Base-by-base conservation (phyloP, 2,888 invertebrate species). In the Atherix ibis region DNA sequence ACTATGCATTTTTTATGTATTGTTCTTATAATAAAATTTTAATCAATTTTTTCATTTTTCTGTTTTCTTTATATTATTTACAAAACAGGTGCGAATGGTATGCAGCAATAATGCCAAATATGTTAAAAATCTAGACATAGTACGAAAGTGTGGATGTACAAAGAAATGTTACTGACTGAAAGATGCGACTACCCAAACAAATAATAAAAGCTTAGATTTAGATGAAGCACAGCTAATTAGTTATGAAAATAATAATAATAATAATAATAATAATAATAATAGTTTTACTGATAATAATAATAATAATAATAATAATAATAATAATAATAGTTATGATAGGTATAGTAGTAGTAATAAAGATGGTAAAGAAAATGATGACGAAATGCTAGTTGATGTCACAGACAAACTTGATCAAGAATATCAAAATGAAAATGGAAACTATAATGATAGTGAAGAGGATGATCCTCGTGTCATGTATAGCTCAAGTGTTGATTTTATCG, bases 41-140 rank as follows among this genome's bases (percentile, higher is more conserved):
- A 27, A 27, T 5, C 10, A 17, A 22, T 22, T 8, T 22, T 22
- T 19, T 37, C 13, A 12, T 18, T n/a, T 38, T 26, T 22, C 9
- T 18, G 10, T 37, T 31, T 18, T 31, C 10, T 28, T 27, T 13
- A 6, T 31, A 29, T 13, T n/a, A 15, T 27, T 32, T 62, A 3
- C 63, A n/a, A n/a, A n/a, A n/a, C n/a, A 82, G 81, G 77, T 84
- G 44, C 82, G 91, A 48, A 73, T 97, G 48, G 76, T 89, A 49
- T 97, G 95, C 67, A 73, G 78, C 44, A 85, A 92, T 58, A 91
- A 92, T 44, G 82, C 83, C 37, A 80, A 85, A 42, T 92, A 88
- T 70, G 85, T 88, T 63, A 89, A 91, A 71, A 88, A 92, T 46
- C 78, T 95, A 53, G 92, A 94, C 55, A 84, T 95, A 60, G 88